Base-by-base conservation (phyloP, 2,888 invertebrate species). In the Phaonia tiefii region DNA sequence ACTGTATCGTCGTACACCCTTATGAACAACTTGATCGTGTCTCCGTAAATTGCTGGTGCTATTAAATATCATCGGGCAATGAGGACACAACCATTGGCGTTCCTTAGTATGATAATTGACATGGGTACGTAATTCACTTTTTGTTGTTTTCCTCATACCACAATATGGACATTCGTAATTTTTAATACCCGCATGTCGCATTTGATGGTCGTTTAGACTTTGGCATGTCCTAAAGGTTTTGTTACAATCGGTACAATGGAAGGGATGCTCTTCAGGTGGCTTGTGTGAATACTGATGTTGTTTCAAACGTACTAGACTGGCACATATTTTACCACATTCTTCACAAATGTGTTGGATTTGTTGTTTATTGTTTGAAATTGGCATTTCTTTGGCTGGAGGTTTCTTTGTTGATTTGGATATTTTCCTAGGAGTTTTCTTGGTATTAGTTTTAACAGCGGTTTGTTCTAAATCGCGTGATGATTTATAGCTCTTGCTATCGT, bases 201-300 rank as follows among this genome's bases (percentile, higher is more conserved):
- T 72, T 5, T 84, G 51, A 70, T 89, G 89, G 74, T 89, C 88
- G 15, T 80, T 80, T 49, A 82, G 85, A 0, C 84, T 83, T 3
- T 84, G 80, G 26, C 83, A 83, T 0, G 84, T 84, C 0, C 82
- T 80, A 73, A 85, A 89, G 0, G 86, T 82, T 4, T 89, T 89
- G 4, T 86, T 87, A 44, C 89, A 89, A 49, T 86, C 83, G 0
- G 87, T 88, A 49, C 89, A 89, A 17, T 84, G 83, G 66, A 79
- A 85, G 11, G 86, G 86, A 76, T 83, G 85, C 8, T 84, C 83
- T 54, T 86, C 86, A 0, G 80, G 79, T 0, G 82, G 72, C 2
- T 79, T 80, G 49, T 86, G 86, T 3, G 81, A 86, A 25, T 84
- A 86, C 4, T 86, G 80, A 80, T 86, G 86, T 8, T 86, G 84